Conservation (phyloP, 2,113 vertebrate genomes). For the Etheostoma spectabile region DNA sequence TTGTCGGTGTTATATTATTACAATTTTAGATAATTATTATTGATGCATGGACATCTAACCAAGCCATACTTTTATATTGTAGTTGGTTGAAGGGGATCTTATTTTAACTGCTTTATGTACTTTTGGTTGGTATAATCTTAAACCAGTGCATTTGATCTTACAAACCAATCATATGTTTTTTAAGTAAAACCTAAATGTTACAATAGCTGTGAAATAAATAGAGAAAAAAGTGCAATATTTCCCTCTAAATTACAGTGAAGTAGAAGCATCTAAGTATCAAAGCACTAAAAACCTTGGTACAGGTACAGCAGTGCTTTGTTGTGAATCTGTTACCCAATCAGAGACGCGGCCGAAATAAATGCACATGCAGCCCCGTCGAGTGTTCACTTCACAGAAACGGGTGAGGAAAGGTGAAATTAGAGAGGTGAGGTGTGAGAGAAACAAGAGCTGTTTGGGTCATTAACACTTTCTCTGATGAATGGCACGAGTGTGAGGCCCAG, state of each 20-base stretch:
- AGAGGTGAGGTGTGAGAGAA: slow-evolving; percentile 19
- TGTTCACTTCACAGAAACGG: background rate
- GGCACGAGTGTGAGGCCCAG: slow-evolving; percentile 42
- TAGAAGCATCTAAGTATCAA: background rate
- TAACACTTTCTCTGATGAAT: slow-evolving; percentile 66
- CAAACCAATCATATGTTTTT: background rate
- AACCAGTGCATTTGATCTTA: background rate
- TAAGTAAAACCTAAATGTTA: background rate
- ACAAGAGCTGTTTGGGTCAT: slow-evolving; percentile 65
- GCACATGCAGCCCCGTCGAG: background rate
- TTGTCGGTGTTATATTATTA: background rate
- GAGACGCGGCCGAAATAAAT: background rate
- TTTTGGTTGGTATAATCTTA: background rate
- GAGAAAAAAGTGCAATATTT: background rate
- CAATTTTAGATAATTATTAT: background rate
- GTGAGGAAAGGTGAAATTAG: background rate
- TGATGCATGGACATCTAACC: background rate
- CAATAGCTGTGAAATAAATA: background rate
- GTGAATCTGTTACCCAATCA: background rate
- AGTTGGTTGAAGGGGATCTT: background rate
- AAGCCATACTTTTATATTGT: background rate
- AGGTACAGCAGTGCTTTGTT: background rate
- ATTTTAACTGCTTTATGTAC: background rate
- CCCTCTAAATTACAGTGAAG: background rate
- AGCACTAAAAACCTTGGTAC: background rate